A percentile compares a stretch with the other conserved stretches of the same genome.
phyloP scores from a whole-genome alignment of 2,113 vertebrate species.

The Pao palembangensis region DNA sequence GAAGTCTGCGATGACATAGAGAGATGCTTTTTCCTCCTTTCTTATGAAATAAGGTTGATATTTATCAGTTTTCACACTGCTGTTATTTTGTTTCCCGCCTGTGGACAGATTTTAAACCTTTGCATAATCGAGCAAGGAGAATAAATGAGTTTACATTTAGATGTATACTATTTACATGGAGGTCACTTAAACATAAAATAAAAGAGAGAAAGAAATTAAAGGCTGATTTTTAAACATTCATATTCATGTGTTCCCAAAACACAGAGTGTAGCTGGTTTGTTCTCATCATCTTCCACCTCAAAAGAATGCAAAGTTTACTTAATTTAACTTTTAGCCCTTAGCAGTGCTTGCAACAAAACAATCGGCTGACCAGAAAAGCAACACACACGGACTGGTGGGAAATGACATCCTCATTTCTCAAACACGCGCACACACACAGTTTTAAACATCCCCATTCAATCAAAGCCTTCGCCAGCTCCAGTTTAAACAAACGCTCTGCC shows the following conservation, averaged over 20 bases:
- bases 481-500: slow-evolving; percentile 24
- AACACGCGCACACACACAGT: slow-evolving; percentile 26
- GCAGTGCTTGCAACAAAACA: slow-evolving; percentile 26
- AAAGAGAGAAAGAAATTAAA: slow-evolving; percentile 27
- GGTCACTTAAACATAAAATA: slow-evolving; percentile 37
- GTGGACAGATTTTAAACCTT: slow-evolving; percentile 38
- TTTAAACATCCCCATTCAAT: slow-evolving; percentile 31
- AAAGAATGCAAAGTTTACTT: slow-evolving; percentile 23
- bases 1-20: slow-evolving; percentile 48
- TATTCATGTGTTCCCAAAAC: slow-evolving; percentile 32
- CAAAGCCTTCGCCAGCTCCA: slow-evolving; percentile 30
- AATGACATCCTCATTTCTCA: slow-evolving; percentile 30
- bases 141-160: slow-evolving; percentile 24
- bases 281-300: slow-evolving; percentile 20
- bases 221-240: slow-evolving; percentile 62
- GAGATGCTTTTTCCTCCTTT: slow-evolving; percentile 31
- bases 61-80: slow-evolving; percentile 24
- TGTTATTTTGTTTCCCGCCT: slow-evolving; percentile 5
- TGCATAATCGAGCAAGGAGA: slow-evolving; percentile 57
- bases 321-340: slow-evolving; percentile 42
- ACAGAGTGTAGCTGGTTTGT: slow-evolving; percentile 20
- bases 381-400: slow-evolving; percentile 23
- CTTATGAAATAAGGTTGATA: slow-evolving; percentile 33
- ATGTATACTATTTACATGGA: slow-evolving; percentile 57
- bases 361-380: slow-evolving; percentile 16